These are phyloP conservation scores for Ischnus inquisitorius DNA, from an alignment of 2,888 invertebrate genomes.

Conservation along the genomic window DNA sequence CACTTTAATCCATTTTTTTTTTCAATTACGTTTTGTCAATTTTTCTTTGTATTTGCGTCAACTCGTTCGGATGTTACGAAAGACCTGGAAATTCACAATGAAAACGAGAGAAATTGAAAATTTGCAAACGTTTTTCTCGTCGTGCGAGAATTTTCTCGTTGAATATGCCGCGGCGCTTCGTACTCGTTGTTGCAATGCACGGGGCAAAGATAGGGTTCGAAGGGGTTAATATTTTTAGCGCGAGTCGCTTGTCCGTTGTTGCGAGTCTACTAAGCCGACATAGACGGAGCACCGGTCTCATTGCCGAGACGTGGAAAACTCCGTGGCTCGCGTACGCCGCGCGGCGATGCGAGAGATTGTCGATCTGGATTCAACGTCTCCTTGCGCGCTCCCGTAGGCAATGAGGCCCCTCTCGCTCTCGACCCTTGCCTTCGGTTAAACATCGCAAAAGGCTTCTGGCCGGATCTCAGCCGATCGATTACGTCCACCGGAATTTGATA, in stretches of 20 bases:
- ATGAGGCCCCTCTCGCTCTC: too few species aligned
- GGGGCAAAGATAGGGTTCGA: slow-evolving; percentile 16
- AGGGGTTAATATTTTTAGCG: slow-evolving; percentile 39
- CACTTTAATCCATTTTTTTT: background rate
- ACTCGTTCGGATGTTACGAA: too few species aligned
- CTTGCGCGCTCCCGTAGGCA: slow-evolving; percentile 11
- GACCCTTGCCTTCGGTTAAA: background rate
- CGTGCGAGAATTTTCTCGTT: too few species aligned
- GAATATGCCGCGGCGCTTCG: background rate
- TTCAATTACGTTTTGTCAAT: too few species aligned
- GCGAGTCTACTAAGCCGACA: slow-evolving; percentile 77
- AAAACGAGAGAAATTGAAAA: too few species aligned
- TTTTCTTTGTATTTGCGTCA: too few species aligned
- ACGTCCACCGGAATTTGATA: slow-evolving; percentile 33
- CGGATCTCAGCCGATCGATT: slow-evolving; percentile 39
- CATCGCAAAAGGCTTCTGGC: slow-evolving; percentile 25
- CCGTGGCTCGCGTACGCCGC: slow-evolving; percentile 64
- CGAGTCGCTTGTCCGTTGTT: slow-evolving; percentile 50
- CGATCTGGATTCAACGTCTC: slow-evolving; percentile 58
- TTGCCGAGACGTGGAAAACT: slow-evolving; percentile 77
- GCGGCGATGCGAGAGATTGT: slow-evolving; percentile 50
- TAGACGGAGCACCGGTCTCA: slow-evolving; percentile 80
- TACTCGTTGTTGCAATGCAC: background rate
- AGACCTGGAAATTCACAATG: too few species aligned
- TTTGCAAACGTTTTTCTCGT: background rate